A percentile compares a stretch with the other conserved stretches of the same genome.
These are phyloP conservation scores for Triplophysa dalaica DNA, from an alignment of 2,113 vertebrate genomes.

Conservation along the genomic window DNA sequence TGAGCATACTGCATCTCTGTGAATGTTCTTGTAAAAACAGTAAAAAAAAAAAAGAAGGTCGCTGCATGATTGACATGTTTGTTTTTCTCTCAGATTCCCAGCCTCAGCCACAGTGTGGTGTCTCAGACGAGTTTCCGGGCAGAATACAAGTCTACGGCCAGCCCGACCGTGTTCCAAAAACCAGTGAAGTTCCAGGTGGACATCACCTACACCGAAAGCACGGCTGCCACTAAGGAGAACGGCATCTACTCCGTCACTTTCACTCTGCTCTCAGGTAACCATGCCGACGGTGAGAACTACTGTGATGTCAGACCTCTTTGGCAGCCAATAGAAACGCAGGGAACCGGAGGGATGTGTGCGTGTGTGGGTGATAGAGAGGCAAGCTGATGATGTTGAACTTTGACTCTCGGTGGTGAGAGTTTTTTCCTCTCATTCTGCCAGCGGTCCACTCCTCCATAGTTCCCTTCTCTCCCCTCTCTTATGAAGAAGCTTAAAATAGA, in stretches of 20 bases:
- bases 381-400: slow-evolving; percentile 42
- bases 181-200: slow-evolving; percentile 97
- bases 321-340: background rate
- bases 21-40: background rate
- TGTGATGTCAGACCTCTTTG: background rate
- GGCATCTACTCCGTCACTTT: slow-evolving; percentile 97
- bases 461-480: background rate
- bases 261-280: slow-evolving; percentile 90
- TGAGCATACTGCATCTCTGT: background rate
- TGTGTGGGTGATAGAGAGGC: slow-evolving; percentile 14
- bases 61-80: background rate
- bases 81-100: slow-evolving; percentile 82
- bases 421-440: background rate
- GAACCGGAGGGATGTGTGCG: background rate
- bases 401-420: slow-evolving; percentile 23
- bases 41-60: no score
- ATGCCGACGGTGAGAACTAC: slow-evolving; percentile 9
- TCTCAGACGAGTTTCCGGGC: slow-evolving; percentile 96
- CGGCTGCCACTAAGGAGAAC: slow-evolving; percentile 86
- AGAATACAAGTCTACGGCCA: slow-evolving; percentile 90
- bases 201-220: slow-evolving; percentile 93
- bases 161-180: slow-evolving; percentile 94
- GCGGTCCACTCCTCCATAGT: background rate
- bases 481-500: slow-evolving; percentile 29
- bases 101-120: slow-evolving; percentile 95